phyloP scores from a whole-genome alignment of 2,113 vertebrate genomes.

The Lathamus discolor region DNA sequence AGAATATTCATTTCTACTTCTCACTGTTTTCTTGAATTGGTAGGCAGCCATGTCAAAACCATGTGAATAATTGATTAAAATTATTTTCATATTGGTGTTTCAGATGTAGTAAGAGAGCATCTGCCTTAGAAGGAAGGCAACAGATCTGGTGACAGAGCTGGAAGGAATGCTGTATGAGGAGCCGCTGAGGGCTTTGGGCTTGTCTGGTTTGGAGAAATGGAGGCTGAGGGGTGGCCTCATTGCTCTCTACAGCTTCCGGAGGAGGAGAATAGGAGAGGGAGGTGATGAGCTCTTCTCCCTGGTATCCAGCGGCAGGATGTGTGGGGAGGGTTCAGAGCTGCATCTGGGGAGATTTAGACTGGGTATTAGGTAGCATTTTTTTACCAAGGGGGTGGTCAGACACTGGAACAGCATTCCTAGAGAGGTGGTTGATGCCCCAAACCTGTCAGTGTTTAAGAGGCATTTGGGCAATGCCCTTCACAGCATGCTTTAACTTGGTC shows the following conservation, averaged over 20 bases:
- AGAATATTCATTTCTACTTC: neutral
- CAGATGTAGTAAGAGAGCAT: neutral
- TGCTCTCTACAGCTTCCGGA: neutral
- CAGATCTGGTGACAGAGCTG: neutral
- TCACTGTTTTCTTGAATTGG: neutral
- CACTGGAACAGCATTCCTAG: neutral
- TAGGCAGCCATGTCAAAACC: neutral
- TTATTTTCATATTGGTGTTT: neutral
- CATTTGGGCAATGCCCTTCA: neutral
- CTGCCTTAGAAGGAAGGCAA: neutral
- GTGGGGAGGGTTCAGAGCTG: neutral
- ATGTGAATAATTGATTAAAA: neutral
- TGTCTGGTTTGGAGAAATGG: neutral
- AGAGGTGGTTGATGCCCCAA: neutral
- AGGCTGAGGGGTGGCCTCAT: neutral
- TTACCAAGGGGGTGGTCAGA: neutral
- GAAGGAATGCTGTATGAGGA: neutral
- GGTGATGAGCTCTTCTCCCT: neutral
- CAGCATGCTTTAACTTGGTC: neutral
- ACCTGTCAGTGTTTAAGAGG: neutral
- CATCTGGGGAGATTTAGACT: neutral
- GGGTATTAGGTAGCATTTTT: neutral
- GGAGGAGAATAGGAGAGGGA: neutral
- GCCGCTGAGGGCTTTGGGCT: neutral
- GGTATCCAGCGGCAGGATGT: rapidly evolving